Evolutionary conservation across 2,113 vertebrate genomes (phyloP), one percentile per base, ranked within the genome.

Genomic region (Bucco capensis): DNA sequence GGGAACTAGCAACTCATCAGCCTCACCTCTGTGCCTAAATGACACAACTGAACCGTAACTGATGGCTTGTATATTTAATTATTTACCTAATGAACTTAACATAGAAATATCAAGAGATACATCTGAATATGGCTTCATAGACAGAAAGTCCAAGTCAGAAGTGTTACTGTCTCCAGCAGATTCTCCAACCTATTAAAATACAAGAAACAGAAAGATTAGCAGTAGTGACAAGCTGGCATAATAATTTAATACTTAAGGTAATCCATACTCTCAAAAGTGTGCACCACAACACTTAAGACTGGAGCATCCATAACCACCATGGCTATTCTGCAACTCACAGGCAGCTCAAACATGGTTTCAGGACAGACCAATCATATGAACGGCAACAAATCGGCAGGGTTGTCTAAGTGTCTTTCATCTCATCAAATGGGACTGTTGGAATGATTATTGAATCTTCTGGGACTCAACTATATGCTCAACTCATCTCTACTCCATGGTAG

Each of bases 101-200:
- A 99, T 97, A 60, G 98, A 98, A 91, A 99, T 98, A 85, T 99
- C 99, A 27, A 99, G 97, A 70, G 99, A 99, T 66, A 99, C 98
- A 42, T 99, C 99, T 2, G 99, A 98, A 83, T 99, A 99, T 1
- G 96, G 96, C 96, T 99, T 99, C 96, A 99, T 97, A 9, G 98
- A 98, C 94, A 99, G 98, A 89, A 99, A 99, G 89, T 99, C 99
- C 96, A 99, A 96, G 46, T 98, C 98, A 10, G 98, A 98, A 83
- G 91, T 13, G 25, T 97, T 91, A 23, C 97, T 90, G 10, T 99
- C 98, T 87, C 98, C 98, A 42, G 96, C 61, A 42, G 98, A 95
- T 40, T 99, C 99, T 70, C 97, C 96, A 84, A 98, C 97, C 99
- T 99, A 83, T 33, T 47, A 31, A 83, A 47, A 83, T 8, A 35